These are phyloP conservation scores for Seira ritae DNA, from an alignment of 2,888 invertebrate genomes.

Conservation along the genomic window DNA sequence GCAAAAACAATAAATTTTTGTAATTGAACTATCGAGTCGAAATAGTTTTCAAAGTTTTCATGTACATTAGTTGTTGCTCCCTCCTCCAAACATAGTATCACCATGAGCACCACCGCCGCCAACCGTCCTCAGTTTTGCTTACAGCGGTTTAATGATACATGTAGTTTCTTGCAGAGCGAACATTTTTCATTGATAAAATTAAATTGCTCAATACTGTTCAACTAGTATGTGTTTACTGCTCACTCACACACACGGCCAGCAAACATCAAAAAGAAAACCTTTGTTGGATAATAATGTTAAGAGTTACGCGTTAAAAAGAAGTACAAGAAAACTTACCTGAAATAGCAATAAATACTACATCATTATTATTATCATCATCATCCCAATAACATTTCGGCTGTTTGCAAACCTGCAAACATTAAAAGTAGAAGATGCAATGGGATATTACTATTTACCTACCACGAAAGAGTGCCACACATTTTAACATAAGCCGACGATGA, in stretches of 20 bases:
- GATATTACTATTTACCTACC: not conserved
- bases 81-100: too few species aligned
- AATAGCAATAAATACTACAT: too few species aligned
- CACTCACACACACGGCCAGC: not conserved
- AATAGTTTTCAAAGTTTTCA: not conserved
- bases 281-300: not conserved
- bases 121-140: too few species aligned
- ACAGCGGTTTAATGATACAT: not conserved
- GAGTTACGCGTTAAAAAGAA: too few species aligned
- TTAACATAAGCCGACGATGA: not conserved
- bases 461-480: not conserved
- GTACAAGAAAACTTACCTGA: too few species aligned
- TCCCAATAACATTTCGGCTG: conserved; percentile 1
- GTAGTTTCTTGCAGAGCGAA: not conserved
- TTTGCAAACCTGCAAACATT: too few species aligned
- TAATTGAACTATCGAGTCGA: not conserved
- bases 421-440: too few species aligned
- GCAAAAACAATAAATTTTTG: not conserved
- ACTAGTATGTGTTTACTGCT: not conserved
- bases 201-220: conserved; percentile 4
- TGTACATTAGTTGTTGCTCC: not conserved
- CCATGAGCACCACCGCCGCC: too few species aligned
- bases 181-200: not conserved
- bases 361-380: not conserved
- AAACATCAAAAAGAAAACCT: not conserved